Evolutionary conservation across 2,113 vertebrate species (phyloP), one percentile per base, ranked within the genome.

Genomic region (Ageneiosus marmoratus): DNA sequence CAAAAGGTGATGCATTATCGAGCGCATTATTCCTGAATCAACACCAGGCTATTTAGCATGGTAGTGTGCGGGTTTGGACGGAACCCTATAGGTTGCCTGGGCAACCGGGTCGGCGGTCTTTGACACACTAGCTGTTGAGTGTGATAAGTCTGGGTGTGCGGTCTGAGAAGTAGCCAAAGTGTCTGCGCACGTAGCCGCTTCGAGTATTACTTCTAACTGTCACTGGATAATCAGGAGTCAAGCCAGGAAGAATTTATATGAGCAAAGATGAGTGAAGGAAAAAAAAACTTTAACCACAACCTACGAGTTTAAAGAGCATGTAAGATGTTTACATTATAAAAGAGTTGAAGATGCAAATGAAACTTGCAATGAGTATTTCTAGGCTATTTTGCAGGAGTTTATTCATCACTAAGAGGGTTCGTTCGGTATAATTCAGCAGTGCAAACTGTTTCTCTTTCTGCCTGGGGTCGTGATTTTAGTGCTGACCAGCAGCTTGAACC

Each of bases 111-210:
- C 50, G 51, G 2, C 20, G 27, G 27, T 20, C 6, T 32, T 3
- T 73, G 70, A 73, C 6, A 27, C 44, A 32, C 48, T 55, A 5
- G 37, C 9, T 76, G 32, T 55, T 41, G 37, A 55, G 46, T 53
- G 72, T 5, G 24, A 50, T 12, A 12, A 13, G 29, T 37, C 73
- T 55, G 50, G 73, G 51, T 37, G 73, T 55, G 73, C 51, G 20
- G 50, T 76, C 32, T 76, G 73, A 76, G 50, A 53, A 20, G 29
- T 1, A n/a, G 73, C 50, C 73, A 53, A 63, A 86, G 81, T 79
- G 78, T 81, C 81, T 79, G 90, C 69, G 87, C 89, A 87, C 90
- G 77, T 48, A 89, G 88, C 89, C 90, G 88, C 88, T 88, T 34
- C 85, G 89, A 82, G 37, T 69, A 88, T 75, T 69, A 87, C 69